Conservation (phyloP, 2,113 vertebrate species). For the Lophius piscatorius region DNA sequence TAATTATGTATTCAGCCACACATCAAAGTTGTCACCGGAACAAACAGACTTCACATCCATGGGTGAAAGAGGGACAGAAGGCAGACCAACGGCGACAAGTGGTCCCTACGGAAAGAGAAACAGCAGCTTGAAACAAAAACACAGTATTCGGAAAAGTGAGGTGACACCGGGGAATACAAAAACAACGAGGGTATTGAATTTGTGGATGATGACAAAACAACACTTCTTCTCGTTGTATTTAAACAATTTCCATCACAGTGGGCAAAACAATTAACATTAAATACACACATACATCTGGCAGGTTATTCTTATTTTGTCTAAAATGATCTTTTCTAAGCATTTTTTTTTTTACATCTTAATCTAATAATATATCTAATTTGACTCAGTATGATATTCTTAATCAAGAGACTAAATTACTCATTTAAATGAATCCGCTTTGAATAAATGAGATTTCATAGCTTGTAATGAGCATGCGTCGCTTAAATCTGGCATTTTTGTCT, state of each 20-base stretch:
- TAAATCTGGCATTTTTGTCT: too few species aligned
- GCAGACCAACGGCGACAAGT: neutral
- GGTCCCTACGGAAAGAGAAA: neutral
- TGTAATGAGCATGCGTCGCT: too few species aligned
- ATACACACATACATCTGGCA: too few species aligned
- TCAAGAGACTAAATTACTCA: too few species aligned
- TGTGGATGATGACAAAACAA: neutral
- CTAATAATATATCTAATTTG: too few species aligned
- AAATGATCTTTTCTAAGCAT: too few species aligned
- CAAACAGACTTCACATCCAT: neutral
- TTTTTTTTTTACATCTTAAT: too few species aligned
- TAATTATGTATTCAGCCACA: slow-evolving; percentile 38
- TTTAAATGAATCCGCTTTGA: too few species aligned
- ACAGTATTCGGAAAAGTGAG: neutral
- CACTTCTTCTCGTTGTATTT: neutral
- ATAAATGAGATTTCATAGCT: too few species aligned
- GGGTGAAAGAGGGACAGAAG: slow-evolving; percentile 9
- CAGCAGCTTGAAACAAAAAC: neutral
- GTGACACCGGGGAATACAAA: neutral
- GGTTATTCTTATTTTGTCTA: too few species aligned
- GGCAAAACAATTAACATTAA: too few species aligned
- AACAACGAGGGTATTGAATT: neutral
- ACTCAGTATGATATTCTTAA: too few species aligned
- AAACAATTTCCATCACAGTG: neutral
- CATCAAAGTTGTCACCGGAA: slow-evolving; percentile 14